Percentiles rank a stretch among this genome's conserved stretches.
Conservation (phyloP, 2,113 vertebrate genomes). For the Aleadryas rufinucha region DNA sequence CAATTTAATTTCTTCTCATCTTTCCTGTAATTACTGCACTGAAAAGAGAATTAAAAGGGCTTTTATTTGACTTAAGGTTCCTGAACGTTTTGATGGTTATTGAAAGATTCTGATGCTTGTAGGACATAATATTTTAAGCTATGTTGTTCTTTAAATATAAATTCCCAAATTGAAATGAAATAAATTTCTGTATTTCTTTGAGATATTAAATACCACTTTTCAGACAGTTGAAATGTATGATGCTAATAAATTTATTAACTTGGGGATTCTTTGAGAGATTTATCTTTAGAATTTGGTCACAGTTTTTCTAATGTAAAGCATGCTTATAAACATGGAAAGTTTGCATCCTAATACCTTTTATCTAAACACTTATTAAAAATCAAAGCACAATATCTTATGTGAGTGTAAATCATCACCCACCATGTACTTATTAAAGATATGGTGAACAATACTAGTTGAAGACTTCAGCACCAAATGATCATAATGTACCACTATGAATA, state of each 20-base stretch:
- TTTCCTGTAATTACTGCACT: not conserved
- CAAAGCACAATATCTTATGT: not conserved
- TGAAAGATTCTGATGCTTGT: not conserved
- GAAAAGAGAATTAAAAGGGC: not conserved
- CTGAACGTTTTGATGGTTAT: not conserved
- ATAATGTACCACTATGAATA: not conserved
- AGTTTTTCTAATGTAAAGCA: not conserved
- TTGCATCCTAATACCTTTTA: not conserved
- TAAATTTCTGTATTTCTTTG: not conserved
- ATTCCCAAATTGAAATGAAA: not conserved
- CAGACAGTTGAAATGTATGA: not conserved
- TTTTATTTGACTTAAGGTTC: not conserved
- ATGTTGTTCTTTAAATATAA: not conserved
- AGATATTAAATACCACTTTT: not conserved
- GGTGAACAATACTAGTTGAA: not conserved
- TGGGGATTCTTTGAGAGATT: not conserved
- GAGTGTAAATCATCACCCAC: not conserved
- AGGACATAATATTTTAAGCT: not conserved
- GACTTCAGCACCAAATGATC: not conserved
- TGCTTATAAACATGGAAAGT: not conserved
- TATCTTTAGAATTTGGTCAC: not conserved
- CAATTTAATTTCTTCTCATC: not conserved
- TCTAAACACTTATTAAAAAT: not conserved
- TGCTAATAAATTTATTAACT: not conserved
- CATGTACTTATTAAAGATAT: not conserved